Evolutionary conservation across 2,888 invertebrate genomes (phyloP).

Genomic region (Lucinisca nassula): DNA sequence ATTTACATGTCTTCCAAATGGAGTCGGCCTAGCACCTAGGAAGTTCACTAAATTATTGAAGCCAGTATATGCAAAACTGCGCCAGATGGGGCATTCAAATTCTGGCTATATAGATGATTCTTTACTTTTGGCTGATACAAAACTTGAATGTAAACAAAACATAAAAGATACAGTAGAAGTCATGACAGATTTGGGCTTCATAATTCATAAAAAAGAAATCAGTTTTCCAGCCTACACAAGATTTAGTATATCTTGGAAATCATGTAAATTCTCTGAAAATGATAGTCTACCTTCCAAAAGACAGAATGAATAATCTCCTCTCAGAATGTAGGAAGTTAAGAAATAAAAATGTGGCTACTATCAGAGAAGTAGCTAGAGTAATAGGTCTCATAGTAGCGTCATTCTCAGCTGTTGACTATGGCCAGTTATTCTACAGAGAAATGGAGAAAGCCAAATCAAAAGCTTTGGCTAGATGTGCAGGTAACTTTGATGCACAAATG

Average conservation of each 20-base stretch:
- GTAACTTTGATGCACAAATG: slow-evolving; percentile 27
- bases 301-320: background rate
- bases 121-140: slow-evolving; percentile 40
- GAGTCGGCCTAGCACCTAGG: slow-evolving; percentile 60
- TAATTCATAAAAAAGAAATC: slow-evolving; percentile 56
- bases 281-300: slow-evolving; percentile 46
- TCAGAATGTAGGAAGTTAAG: background rate
- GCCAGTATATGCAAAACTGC: slow-evolving; percentile 59
- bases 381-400: slow-evolving; percentile 16
- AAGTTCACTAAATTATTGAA: slow-evolving; percentile 70
- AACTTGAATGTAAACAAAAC: slow-evolving; percentile 54
- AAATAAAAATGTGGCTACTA: background rate
- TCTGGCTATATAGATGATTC: slow-evolving; percentile 69
- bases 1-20: slow-evolving; percentile 64
- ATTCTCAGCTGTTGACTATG: slow-evolving; percentile 35
- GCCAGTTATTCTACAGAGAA: slow-evolving; percentile 18
- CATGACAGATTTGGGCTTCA: slow-evolving; percentile 56
- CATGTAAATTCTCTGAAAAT: slow-evolving; percentile 61
- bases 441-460: slow-evolving; percentile 30
- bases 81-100: slow-evolving; percentile 53
- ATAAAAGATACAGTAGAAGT: slow-evolving; percentile 38
- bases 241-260: slow-evolving; percentile 55
- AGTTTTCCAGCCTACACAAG: slow-evolving; percentile 44
- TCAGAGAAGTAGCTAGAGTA: slow-evolving; percentile 18
- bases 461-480: slow-evolving; percentile 5